Conservation (phyloP, 1,140 invertebrate species). For the Thereuonema tuberculata region DNA sequence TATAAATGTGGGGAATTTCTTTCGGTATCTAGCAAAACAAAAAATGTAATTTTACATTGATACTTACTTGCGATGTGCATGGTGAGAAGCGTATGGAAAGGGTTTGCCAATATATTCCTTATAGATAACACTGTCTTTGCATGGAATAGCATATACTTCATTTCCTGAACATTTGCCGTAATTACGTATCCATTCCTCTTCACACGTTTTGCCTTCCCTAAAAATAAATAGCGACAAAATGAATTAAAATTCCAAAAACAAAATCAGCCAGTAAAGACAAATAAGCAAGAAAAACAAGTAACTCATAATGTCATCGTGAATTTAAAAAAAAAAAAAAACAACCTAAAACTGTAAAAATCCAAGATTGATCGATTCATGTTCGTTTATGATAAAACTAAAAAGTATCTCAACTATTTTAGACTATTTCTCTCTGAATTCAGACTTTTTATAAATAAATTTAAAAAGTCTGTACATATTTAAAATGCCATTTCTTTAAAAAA, state of each 20-base stretch:
- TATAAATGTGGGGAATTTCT: not conserved
- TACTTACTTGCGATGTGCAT: conserved; percentile 89
- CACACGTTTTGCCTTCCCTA: conserved; percentile 91
- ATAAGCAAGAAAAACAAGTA: too few relatives aligned
- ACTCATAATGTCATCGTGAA: too few relatives aligned
- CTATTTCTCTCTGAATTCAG: too few relatives aligned
- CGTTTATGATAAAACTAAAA: too few relatives aligned
- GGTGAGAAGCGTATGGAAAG: conserved; percentile 96
- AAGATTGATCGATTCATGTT: too few relatives aligned
- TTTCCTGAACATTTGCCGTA: conserved; percentile 97
- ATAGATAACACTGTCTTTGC: conserved; percentile 91
- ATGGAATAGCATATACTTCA: conserved; percentile 94
- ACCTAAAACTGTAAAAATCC: too few relatives aligned
- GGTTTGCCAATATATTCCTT: conserved; percentile 97
- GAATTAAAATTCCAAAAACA: not conserved
- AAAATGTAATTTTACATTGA: not conserved
- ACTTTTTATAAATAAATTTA: too few relatives aligned
- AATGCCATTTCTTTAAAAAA: too few relatives aligned
- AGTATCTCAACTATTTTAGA: too few relatives aligned
- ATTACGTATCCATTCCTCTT: conserved; percentile 90
- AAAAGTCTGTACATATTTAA: too few relatives aligned
- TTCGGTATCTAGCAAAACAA: not conserved
- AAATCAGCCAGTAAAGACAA: not conserved
- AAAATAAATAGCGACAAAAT: conserved; percentile 20
- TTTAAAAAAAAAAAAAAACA: too few relatives aligned